Base-by-base conservation (phyloP, 2,797 vertebrate species). In the Florisuga fusca region DNA sequence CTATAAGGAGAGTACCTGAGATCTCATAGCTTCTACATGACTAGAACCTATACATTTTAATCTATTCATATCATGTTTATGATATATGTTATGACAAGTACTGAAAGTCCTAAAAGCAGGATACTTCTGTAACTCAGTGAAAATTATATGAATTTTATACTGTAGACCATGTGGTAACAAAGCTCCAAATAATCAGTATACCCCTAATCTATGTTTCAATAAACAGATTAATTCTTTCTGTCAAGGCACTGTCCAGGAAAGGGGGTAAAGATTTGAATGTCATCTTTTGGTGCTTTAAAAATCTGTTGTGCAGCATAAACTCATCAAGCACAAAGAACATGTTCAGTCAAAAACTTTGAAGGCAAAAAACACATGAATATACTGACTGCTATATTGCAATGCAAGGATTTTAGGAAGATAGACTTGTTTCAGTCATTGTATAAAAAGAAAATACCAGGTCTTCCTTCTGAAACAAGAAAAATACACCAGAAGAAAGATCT, bases 211-310 rank as follows among this genome's bases (percentile, higher is more conserved):
- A 3, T 46, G 31, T 57, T 94, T 90, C 7, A 54, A 9, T 54
- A 85, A 41, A 89, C 78, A 87, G 17, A 14, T 68, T 85, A 46
- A 25, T n/a, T 67, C 50, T 68, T 68, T 79, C 79, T 95, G 63
- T 66, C 79, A 80, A 92, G 61, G 34, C 21, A 62, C 80, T 90
- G 46, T 19, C 48, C 23, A 11, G 14, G 53, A 43, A 87, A 96
- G 55, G 36, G 45, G 20, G 15, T 53, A 45, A 84, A 33, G 61
- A 90, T 55, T 45, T 61, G 50, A 90, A 33, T 17, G 51, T 54
- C 27, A 34, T 53, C 50, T 77, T 93, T 94, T 88, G 84, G 38
- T 57, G 50, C 34, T 91, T 96, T 71, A 79, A 88, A 83, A 64
- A 77, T 82, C 68, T 92, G 59, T 66, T 79, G 36, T 84, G 69